These are phyloP conservation scores for Helicoverpa zea DNA, from an alignment of 1,140 invertebrate genomes.

Conservation along the genomic window DNA sequence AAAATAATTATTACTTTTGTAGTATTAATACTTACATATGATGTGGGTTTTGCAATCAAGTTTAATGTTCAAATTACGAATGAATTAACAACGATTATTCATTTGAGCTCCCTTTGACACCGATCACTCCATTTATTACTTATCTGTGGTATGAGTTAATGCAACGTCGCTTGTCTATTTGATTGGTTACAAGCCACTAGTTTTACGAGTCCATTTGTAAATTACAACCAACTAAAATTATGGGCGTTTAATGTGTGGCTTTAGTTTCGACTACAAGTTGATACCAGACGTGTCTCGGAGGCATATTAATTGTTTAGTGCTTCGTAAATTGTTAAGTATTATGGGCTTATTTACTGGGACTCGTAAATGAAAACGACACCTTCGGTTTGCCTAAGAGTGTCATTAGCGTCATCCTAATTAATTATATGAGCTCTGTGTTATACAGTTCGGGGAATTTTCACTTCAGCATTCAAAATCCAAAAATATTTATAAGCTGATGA, in stretches of 20 bases:
- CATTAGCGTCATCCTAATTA: not conserved
- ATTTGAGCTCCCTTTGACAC: not conserved
- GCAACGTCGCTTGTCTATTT: constrained; percentile 43
- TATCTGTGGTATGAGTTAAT: constrained; percentile 5
- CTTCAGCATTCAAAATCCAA: not conserved
- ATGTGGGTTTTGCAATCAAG: too few species aligned
- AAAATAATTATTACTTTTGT: too few species aligned
- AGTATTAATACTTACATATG: too few species aligned
- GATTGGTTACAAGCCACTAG: constrained; percentile 46
- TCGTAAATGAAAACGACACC: constrained; percentile 28
- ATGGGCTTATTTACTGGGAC: constrained; percentile 16
- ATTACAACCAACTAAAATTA: constrained; percentile 43
- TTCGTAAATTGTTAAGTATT: constrained; percentile 33
- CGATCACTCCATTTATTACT: constrained; percentile 5
- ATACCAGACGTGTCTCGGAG: constrained; percentile 23
- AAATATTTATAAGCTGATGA: not conserved
- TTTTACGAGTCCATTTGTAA: constrained; percentile 45
- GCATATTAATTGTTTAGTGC: constrained; percentile 28
- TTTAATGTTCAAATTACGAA: too few species aligned
- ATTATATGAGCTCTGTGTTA: too few species aligned
- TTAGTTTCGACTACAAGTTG: constrained; percentile 28
- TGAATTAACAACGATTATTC: not conserved
- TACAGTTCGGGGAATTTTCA: too few species aligned
- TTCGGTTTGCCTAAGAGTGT: not conserved
- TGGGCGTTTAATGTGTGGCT: constrained; percentile 40